A percentile compares a stretch with the other conserved stretches of the same genome.
phyloP scores from a whole-genome alignment of 2,888 invertebrate species.

The Caenorhabditis drosophilae region DNA sequence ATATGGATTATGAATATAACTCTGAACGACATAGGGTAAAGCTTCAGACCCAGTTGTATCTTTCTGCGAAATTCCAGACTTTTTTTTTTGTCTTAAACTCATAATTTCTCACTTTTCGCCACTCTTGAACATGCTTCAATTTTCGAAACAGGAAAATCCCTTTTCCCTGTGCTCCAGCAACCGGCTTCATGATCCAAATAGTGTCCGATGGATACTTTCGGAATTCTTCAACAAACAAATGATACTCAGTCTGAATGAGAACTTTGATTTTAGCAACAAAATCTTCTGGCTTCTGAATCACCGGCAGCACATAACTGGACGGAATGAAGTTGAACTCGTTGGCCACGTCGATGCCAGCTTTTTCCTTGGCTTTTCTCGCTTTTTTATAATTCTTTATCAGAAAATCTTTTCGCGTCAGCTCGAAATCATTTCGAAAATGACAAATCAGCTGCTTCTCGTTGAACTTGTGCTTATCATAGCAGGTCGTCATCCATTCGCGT shows the following conservation, averaged over 20 bases:
- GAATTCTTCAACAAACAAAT: conserved; percentile 76
- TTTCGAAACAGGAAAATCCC: conserved; percentile 76
- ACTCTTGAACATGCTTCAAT: conserved; percentile 73
- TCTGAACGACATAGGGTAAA: conserved; percentile 73
- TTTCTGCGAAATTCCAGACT: conserved; percentile 30
- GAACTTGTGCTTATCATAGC: conserved; percentile 71
- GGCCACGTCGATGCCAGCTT: conserved; percentile 30
- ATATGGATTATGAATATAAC: conserved; percentile 75
- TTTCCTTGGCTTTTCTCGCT: conserved; percentile 50
- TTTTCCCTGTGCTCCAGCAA: conserved; percentile 75
- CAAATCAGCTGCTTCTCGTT: conserved; percentile 74
- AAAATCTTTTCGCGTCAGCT: conserved; percentile 74
- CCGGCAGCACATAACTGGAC: conserved; percentile 75
- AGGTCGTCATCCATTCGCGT: conserved; percentile 73
- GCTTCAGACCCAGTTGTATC: conserved; percentile 53
- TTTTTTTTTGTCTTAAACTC: not conserved
- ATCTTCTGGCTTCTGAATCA: no score
- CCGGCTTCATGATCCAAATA: conserved; percentile 78
- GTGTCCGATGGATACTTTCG: conserved; percentile 73
- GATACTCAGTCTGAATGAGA: conserved; percentile 74
- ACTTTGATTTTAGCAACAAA: no score
- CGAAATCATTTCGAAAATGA: conserved; percentile 75
- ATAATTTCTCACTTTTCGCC: conserved; percentile 70
- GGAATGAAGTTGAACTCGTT: conserved; percentile 73
- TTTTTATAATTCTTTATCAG: conserved; percentile 65